Evolutionary conservation across 2,113 vertebrate species (phyloP).

Genomic region (Chloroceryle aenea): DNA sequence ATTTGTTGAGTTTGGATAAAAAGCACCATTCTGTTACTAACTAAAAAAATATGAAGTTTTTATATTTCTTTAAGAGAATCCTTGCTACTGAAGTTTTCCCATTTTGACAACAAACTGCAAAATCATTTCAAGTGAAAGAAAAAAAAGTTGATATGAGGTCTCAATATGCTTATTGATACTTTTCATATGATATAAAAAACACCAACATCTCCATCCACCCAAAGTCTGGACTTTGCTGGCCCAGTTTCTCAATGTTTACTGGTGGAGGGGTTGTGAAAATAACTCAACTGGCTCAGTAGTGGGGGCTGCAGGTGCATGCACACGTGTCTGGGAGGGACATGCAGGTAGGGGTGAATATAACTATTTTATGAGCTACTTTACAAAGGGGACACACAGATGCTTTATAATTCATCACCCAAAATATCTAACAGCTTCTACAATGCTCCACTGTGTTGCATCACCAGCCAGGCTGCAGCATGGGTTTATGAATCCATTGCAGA

Average conservation of each 20-base stretch:
- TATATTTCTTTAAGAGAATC: neutral
- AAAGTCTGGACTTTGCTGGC: neutral
- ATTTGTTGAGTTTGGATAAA: neutral
- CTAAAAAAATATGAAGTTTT: neutral
- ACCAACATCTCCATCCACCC: neutral
- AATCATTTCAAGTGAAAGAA: neutral
- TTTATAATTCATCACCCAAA: neutral
- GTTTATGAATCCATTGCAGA: neutral
- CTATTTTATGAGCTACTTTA: neutral
- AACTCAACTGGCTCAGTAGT: rapidly evolving
- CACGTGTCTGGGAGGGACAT: neutral
- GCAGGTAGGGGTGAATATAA: neutral
- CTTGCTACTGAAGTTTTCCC: neutral
- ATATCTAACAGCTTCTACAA: neutral
- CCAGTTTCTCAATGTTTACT: neutral
- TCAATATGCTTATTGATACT: neutral
- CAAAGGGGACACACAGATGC: neutral
- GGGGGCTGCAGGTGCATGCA: rapidly evolving
- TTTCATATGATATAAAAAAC: neutral
- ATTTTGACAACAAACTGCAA: neutral
- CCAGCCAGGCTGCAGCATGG: neutral
- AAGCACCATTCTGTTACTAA: neutral
- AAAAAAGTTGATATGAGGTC: neutral
- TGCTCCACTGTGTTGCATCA: neutral
- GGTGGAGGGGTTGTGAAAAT: neutral